Base-by-base conservation (phyloP, 2,113 vertebrate species). In the Phodopus roborovskii region DNA sequence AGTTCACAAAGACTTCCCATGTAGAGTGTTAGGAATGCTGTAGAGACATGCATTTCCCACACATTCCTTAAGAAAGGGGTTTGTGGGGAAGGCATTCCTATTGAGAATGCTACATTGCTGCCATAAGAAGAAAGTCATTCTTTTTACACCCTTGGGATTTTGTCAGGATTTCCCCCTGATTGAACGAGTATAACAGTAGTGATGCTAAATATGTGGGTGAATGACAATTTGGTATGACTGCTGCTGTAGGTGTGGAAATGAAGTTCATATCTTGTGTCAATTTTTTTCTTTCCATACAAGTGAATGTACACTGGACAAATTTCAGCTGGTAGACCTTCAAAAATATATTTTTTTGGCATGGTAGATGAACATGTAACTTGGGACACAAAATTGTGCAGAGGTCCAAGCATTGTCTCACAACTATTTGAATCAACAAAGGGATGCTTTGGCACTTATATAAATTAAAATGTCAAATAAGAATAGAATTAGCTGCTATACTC, bases 241-340 rank as follows among this genome's bases (percentile, higher is more conserved):
- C 30, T 64, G 30, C 26, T 53, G 1, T 36, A 60, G 5, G 17
- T n/a, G 8, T 78, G 74, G 48, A 39, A 5, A 39, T 17, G 39
- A 81, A 74, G 56, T 78, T 83, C 74, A 79, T 33, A 28, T 86
- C 30, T 79, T 48, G 11, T 36, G 56, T n/a, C 42, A 70, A n/a
- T 89, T 70, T 24, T 93, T 93, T 73, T 26, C 20, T 91, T 92
- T 66, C 45, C 20, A 87, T 30, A 79, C 39, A 96, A 88, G 64
- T 36, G 16, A 78, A 95, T 12, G 45, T 56, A 11, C 0, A 50
- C 3, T 45, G 60, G 83, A 75, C 13, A 86, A 10, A 33, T n/a
- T 89, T 92, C 19, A 71, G 28, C 26, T 77, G 9, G 22, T 12
- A 64, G 22, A 64, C 77, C 78, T 95, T 82, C 82, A 78, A 95